Evolutionary conservation across 37 sponge, comb jelly and placozoan genomes (phyloP).

Genomic region (Chondrilla cf. caribensis): DNA sequence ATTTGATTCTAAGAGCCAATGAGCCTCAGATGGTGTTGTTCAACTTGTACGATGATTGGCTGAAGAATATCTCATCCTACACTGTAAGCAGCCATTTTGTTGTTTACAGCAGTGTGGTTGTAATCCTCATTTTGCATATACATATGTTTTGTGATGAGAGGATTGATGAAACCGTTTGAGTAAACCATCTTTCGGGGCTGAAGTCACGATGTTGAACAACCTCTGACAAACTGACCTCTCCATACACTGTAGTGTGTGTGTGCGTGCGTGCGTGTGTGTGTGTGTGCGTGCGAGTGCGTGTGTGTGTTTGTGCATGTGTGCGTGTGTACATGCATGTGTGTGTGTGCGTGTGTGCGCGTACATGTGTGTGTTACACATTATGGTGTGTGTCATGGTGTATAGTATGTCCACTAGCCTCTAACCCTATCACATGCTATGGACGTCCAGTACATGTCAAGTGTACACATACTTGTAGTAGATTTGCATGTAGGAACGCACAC

Average conservation of each 20-base stretch:
- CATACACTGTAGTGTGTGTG: neutral
- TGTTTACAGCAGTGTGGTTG: neutral
- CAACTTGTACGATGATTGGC: slow-evolving; percentile 99
- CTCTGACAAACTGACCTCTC: slow-evolving; percentile 47
- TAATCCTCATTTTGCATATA: too few species aligned
- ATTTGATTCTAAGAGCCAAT: slow-evolving; percentile 95
- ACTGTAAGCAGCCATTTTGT: slow-evolving; percentile 67
- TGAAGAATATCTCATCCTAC: slow-evolving; percentile 99
- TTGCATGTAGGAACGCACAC: too few species aligned
- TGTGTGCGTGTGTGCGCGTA: neutral
- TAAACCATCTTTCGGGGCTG: slow-evolving; percentile 44
- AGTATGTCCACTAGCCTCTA: too few species aligned
- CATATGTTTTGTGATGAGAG: slow-evolving; percentile 24
- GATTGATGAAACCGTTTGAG: slow-evolving; percentile 17
- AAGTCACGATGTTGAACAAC: slow-evolving; percentile 16
- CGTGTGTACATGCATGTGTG: neutral
- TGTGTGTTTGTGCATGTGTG: neutral
- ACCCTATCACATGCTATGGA: too few species aligned
- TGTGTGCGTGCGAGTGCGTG: neutral
- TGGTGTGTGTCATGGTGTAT: too few species aligned
- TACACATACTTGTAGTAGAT: too few species aligned
- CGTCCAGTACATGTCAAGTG: too few species aligned
- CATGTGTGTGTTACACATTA: neutral
- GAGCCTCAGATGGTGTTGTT: slow-evolving; percentile 99
- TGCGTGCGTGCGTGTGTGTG: neutral